phyloP scores from a whole-genome alignment of 2,113 vertebrate species.

The Progne subis region DNA sequence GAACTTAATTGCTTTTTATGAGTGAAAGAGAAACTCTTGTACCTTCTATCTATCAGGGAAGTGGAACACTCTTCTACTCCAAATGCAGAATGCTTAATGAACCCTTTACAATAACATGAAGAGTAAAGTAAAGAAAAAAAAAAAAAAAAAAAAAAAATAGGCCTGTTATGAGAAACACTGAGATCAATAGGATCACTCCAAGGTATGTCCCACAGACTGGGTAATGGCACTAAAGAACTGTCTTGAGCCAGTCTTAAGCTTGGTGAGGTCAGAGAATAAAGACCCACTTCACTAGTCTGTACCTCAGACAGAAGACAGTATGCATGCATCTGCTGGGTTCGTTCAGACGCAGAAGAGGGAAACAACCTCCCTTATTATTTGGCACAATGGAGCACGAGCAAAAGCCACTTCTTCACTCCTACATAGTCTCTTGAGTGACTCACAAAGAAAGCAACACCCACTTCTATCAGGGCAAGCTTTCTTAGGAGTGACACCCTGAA shows the following conservation, averaged over 20 bases:
- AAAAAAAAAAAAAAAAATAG: neutral
- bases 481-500: neutral
- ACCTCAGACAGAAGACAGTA: neutral
- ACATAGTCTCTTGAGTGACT: neutral
- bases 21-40: neutral
- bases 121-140: neutral
- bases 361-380: neutral
- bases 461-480: neutral
- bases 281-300: neutral
- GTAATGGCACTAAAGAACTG: neutral
- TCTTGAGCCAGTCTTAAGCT: neutral
- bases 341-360: neutral
- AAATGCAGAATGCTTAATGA: neutral
- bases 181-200: neutral
- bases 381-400: neutral
- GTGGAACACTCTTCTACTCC: neutral
- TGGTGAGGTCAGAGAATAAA: neutral
- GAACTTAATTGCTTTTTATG: neutral
- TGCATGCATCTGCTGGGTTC: rapidly evolving
- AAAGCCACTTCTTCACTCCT: neutral
- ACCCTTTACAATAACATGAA: neutral
- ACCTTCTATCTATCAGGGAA: neutral
- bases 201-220: neutral
- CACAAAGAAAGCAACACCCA: neutral
- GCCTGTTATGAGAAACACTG: neutral